Conservation (phyloP, 2,888 invertebrate genomes). For the Athrips mouffetella region DNA sequence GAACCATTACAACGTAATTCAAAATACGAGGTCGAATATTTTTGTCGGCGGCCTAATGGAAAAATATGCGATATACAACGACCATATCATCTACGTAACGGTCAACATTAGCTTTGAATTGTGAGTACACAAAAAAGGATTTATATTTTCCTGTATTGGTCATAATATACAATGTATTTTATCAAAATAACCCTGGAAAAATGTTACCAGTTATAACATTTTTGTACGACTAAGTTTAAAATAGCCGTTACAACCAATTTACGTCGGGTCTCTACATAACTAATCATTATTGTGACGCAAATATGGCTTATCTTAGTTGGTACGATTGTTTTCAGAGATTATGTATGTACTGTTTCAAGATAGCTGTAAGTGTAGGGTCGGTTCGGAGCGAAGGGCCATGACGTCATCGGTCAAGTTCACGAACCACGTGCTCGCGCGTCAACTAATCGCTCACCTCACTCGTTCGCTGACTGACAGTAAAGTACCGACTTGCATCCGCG, state of each 20-base stretch:
- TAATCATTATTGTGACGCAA: too few relatives aligned
- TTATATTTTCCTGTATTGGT: too few relatives aligned
- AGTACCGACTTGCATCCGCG: not conserved
- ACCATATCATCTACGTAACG: too few relatives aligned
- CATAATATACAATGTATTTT: too few relatives aligned
- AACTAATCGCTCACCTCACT: constrained; percentile 7
- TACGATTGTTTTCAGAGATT: not conserved
- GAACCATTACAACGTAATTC: not conserved
- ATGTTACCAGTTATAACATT: too few relatives aligned
- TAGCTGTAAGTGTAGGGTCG: not conserved
- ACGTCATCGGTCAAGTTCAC: constrained; percentile 43
- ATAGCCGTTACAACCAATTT: too few relatives aligned
- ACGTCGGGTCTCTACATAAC: too few relatives aligned
- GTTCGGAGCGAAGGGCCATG: constrained; percentile 25
- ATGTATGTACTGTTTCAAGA: not conserved
- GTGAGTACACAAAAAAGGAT: too few relatives aligned
- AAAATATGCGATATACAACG: too few relatives aligned
- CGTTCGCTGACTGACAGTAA: not conserved
- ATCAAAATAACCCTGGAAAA: too few relatives aligned
- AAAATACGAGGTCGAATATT: not conserved
- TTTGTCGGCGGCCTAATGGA: not conserved
- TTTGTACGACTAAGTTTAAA: too few relatives aligned
- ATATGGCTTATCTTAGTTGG: not conserved
- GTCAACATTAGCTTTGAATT: too few relatives aligned
- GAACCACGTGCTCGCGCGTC: constrained; percentile 27